A percentile compares a stretch with the other conserved stretches of the same genome.
These are phyloP conservation scores for Monoplex corrugatus DNA, from an alignment of 2,888 invertebrate species.

Conservation along the genomic window DNA sequence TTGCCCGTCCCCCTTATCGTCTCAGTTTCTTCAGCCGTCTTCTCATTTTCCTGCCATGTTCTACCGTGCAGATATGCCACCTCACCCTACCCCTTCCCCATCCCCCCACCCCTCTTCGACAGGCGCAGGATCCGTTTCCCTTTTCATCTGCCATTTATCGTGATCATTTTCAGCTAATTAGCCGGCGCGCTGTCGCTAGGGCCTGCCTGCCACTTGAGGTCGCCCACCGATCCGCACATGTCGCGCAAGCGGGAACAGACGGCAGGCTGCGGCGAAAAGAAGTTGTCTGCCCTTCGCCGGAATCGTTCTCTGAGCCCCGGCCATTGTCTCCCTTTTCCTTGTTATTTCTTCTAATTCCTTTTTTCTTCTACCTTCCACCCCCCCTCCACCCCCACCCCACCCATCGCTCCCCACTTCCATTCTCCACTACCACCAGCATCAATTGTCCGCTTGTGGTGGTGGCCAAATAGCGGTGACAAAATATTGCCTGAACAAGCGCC, in stretches of 20 bases:
- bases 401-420: background rate
- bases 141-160: conserved; percentile 38
- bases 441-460: background rate
- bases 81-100: background rate
- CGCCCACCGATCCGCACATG: conserved; percentile 43
- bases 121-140: conserved; percentile 2
- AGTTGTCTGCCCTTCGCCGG: background rate
- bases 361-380: background rate
- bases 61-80: background rate
- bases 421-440: background rate
- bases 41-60: background rate
- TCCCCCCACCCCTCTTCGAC: background rate
- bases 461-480: conserved; percentile 31
- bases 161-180: conserved; percentile 47
- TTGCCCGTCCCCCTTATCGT: background rate
- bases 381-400: background rate
- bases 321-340: background rate
- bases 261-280: conserved; percentile 22
- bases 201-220: conserved; percentile 30
- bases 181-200: conserved; percentile 25
- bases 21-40: background rate
- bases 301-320: background rate
- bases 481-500: conserved; percentile 1
- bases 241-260: conserved; percentile 47
- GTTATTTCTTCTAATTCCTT: background rate